Conservation (phyloP, 2,113 vertebrate genomes). For the Crotalus helleri region DNA sequence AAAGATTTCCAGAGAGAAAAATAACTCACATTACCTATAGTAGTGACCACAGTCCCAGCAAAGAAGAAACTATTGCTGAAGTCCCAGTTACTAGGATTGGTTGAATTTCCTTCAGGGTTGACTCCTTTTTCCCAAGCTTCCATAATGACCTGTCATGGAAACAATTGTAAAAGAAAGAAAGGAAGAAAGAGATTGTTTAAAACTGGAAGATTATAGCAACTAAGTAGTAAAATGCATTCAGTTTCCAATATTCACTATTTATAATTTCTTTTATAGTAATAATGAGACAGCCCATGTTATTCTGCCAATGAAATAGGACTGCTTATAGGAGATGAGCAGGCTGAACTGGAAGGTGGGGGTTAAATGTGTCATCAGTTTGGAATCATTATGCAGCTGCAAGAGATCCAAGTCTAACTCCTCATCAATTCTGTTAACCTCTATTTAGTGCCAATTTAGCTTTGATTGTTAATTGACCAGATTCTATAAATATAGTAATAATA, state of each 20-base stretch:
- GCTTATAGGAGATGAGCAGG: not conserved
- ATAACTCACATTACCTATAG: slow-evolving; percentile 77
- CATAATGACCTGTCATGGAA: slow-evolving; percentile 79
- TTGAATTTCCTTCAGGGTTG: slow-evolving; percentile 88
- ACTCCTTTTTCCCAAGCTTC: slow-evolving; percentile 88
- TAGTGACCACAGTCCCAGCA: slow-evolving; percentile 87
- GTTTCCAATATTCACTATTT: too few relatives aligned
- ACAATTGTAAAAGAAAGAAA: not conserved
- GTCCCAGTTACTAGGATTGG: slow-evolving; percentile 93
- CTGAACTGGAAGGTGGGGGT: not conserved
- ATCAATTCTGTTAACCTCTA: not conserved
- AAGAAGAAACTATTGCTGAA: slow-evolving; percentile 94
- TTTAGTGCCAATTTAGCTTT: not conserved
- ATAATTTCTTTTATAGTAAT: not conserved
- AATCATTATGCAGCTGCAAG: not conserved
- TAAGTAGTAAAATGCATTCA: not conserved
- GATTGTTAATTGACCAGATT: not conserved
- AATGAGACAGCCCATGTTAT: not conserved
- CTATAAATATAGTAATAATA: not conserved
- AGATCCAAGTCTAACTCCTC: not conserved
- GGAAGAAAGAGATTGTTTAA: slow-evolving; percentile 4
- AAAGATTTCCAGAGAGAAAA: not conserved
- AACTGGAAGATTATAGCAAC: too few relatives aligned
- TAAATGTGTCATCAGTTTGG: not conserved
- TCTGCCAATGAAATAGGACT: not conserved